Percentiles rank a stretch among this genome's conserved stretches.
Evolutionary conservation across 2,888 invertebrate genomes (phyloP).

Genomic region (Crioceris asparagi): DNA sequence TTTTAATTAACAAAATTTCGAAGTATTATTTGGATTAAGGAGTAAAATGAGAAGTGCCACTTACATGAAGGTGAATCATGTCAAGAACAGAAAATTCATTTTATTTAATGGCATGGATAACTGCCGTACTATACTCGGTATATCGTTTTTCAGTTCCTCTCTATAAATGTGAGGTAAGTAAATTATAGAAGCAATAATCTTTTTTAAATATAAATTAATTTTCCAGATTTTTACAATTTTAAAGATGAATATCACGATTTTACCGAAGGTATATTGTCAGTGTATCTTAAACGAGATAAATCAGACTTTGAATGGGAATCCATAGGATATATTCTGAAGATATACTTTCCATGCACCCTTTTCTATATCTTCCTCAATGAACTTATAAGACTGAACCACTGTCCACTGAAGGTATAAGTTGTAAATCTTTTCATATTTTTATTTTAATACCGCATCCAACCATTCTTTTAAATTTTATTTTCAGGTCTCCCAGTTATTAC

Average conservation of each 20-base stretch:
- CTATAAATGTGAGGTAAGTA: conserved; percentile 26
- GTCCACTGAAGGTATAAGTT: conserved; percentile 13
- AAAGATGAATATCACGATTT: conserved; percentile 43
- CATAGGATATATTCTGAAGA: conserved; percentile 46
- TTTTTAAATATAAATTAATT: conserved; percentile 1
- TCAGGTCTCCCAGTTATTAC: conserved; percentile 44
- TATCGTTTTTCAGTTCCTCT: conserved; percentile 44
- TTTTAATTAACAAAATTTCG: too few species aligned
- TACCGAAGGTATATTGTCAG: conserved; percentile 45
- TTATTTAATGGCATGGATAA: conserved; percentile 46
- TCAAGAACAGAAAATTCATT: conserved; percentile 16
- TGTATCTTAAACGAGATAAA: conserved; percentile 49
- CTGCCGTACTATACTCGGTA: conserved; percentile 45
- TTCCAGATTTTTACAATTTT: conserved; percentile 36
- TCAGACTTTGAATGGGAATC: conserved; percentile 64
- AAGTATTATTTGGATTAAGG: too few species aligned
- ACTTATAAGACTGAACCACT: conserved; percentile 33
- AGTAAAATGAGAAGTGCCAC: too few species aligned
- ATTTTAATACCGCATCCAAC: background rate
- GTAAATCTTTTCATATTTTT: background rate
- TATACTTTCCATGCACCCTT: conserved; percentile 45
- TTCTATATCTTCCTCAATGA: conserved; percentile 47
- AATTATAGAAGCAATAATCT: background rate
- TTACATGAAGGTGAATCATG: too few species aligned
- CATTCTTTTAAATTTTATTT: conserved; percentile 16